Base-by-base conservation (phyloP, 2,888 invertebrate species). In the Trachelus iudaicus region DNA sequence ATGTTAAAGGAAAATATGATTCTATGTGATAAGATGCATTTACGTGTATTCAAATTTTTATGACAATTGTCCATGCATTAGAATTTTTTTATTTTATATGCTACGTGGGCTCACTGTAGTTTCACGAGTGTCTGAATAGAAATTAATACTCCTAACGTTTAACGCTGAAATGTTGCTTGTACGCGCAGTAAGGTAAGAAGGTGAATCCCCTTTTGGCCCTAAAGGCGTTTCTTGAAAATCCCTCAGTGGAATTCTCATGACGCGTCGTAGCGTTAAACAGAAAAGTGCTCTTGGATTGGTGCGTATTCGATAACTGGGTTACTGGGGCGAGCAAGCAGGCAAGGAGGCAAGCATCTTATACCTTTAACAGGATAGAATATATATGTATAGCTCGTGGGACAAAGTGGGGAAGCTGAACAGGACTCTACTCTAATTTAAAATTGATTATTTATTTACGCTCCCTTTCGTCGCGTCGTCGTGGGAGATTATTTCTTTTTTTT, bases 251-350 rank as follows among this genome's bases (percentile, higher is more conserved):
- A 56, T 56, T 56, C 56, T 56, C 56, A 56, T 56, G 23, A 56
- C 56, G 6, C 56, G 15, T 56, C 23, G 23, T 56, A 56, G 56
- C 56, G 23, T 23, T 76, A 78, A 69, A 73, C 74, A 75, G 79
- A 80, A 73, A 75, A 69, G 78, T 73, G 71, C 76, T 80, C 79
- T 77, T 69, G 76, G 78, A 79, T 79, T 75, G 75, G 76, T 75
- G 79, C 75, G 78, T 73, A n/a, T 69, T 37, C 73, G 76, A 82
- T 83, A 85, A 85, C 81, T 85, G 76, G 85, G 85, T 85, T 82
- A 85, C 78, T 85, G 80, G 85, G 80, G 75, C 85, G 79, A 79
- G 80, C 69, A 73, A 78, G 79, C 76, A 75, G 81, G 73, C 73
- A 79, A 34, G n/a, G 79, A 77, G 80, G 77, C 73, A 78, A 77